Evolutionary conservation across 2,113 vertebrate species (phyloP), one percentile per base, ranked within the genome.

Genomic region (Nymphicus hollandicus): DNA sequence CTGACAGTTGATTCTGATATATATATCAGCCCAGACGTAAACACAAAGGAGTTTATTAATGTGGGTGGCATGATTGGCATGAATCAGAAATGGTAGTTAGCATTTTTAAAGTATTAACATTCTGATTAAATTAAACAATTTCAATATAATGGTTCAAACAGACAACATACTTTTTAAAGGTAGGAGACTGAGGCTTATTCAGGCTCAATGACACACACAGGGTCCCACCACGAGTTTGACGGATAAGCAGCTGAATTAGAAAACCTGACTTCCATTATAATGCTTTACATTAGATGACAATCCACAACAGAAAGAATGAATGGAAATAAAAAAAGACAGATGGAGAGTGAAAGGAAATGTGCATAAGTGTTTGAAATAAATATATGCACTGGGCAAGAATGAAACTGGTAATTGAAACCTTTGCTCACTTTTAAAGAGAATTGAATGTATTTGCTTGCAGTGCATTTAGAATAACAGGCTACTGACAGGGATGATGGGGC

Each of bases 351-450:
- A 93, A 88, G 55, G 80, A 91, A 95, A 95, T 2, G 9, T 55
- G 33, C 47, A 6, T 70, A 83, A 93, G 64, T 63, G 33, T 83
- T 92, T 88, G 88, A 96, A 93, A 94, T 93, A 95, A 95, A 88
- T 93, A 81, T 50, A 83, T 94, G 69, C 73, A 81, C 52, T 64
- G 90, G 86, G 63, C 83, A 94, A 90, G 91, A 94, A 88, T 47
- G 71, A 96, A 77, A 73, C 29, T 87, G 60, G 46, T 94, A 85
- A 96, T 88, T 84, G 77, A 91, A 93, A 95, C 86, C 70, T 93
- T 96, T 94, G 83, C 78, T 95, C 61, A 70, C 73, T 97, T 96
- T 91, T 79, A 94, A 92, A 91, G 63, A 80, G 35, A 85, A 88
- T 89, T 94, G 91, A 83, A 85, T 87, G 37, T 66, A 86, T 85